Evolutionary conservation across 2,797 vertebrate genomes (phyloP), one percentile per base, ranked within the genome.

Genomic region (Mallotus villosus): DNA sequence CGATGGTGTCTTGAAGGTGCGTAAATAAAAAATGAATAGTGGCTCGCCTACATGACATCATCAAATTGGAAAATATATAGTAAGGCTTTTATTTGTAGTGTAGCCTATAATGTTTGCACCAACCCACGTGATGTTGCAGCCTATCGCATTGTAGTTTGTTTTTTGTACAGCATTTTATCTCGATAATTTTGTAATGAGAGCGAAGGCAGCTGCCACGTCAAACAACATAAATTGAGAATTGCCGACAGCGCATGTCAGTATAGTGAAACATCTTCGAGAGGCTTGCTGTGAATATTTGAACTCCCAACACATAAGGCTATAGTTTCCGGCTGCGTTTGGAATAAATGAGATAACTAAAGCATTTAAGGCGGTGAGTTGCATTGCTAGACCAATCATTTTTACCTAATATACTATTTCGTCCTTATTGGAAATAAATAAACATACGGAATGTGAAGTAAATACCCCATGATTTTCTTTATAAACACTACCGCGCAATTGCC

Each of bases 61-160:
- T 75, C 55, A 16, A 22, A 66, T 11, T 60, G 71, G 74, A 72
- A 74, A 79, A 58, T 21, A 58, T 58, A 58, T 22, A 58, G 19
- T 7, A 6, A 46, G 41, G 9, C 41, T 46, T 46, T 46, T 46
- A 46, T 46, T 46, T 12, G 41, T 46, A 46, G 11, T 12, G 41
- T 14, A 46, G 41, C 41, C 41, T 46, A 46, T 14, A 46, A 46
- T 46, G 11, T 46, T 46, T 8, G 41, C 11, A 46, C 41, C 41
- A 46, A 46, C 41, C 41, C 41, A 46, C 41, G 41, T 46, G 41
- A 46, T 46, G 0, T 46, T 46, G 41, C 12, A 46, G 12, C 41
- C 41, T 65, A 24, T 3, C 37, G 1, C 22, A 11, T 37, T 64
- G 19, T 5, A 19, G 34, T 64, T 22, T 25, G 21, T 21, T 22